Evolutionary conservation across 2,888 invertebrate species (phyloP).

Genomic region (Hedya salicella): DNA sequence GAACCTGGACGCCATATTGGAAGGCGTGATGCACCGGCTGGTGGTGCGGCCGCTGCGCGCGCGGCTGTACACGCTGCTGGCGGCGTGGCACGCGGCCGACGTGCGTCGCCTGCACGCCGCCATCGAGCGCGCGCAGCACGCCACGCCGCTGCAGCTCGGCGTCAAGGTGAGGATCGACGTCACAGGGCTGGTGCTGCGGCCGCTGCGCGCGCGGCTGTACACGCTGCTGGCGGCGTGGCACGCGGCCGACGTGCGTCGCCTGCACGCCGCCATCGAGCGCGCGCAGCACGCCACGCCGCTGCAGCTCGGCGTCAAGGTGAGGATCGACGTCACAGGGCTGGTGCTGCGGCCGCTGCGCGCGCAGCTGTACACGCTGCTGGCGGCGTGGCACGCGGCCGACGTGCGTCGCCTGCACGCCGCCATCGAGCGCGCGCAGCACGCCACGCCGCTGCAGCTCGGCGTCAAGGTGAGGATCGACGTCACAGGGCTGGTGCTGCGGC

Average conservation of each 20-base stretch:
- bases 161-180: constrained; percentile 81
- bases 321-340: constrained; percentile 74
- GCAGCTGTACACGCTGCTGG: constrained; percentile 93
- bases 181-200: constrained; percentile 91
- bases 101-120: constrained; percentile 90
- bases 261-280: constrained; percentile 89
- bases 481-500: constrained; percentile 91
- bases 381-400: constrained; percentile 94
- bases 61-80: constrained; percentile 93
- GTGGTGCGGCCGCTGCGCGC: constrained; percentile 94
- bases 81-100: constrained; percentile 94
- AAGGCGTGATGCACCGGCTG: constrained; percentile 96
- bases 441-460: constrained; percentile 88
- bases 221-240: constrained; percentile 95
- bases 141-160: constrained; percentile 88
- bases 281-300: constrained; percentile 88
- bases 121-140: constrained; percentile 88
- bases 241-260: constrained; percentile 89
- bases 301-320: constrained; percentile 89
- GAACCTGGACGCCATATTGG: constrained; percentile 97
- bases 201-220: constrained; percentile 93
- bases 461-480: constrained; percentile 81
- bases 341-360: constrained; percentile 94
- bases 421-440: constrained; percentile 88
- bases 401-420: constrained; percentile 90